phyloP scores from a whole-genome alignment of 2,888 invertebrate species.

The Anarsia innoxiella region DNA sequence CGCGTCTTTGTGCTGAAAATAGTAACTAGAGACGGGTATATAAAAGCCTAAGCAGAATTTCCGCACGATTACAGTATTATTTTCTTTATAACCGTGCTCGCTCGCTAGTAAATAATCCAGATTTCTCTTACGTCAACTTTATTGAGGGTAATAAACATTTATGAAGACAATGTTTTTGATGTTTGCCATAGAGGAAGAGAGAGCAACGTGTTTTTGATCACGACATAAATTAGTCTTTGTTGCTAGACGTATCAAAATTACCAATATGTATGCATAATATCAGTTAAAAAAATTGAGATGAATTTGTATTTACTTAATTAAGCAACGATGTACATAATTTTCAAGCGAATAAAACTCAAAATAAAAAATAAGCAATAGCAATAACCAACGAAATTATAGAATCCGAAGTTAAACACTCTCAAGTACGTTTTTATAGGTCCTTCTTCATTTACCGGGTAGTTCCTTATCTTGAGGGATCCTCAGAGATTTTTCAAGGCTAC shows the following conservation, averaged over 20 bases:
- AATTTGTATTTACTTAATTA: no score
- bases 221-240: no score
- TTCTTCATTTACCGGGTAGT: conserved; percentile 1
- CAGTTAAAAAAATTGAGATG: no score
- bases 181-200: background rate
- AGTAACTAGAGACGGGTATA: background rate
- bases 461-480: background rate
- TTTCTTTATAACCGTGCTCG: background rate
- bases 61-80: conserved; percentile 3
- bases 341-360: no score
- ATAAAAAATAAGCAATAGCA: no score
- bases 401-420: no score
- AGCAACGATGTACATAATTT: no score
- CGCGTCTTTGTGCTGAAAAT: background rate
- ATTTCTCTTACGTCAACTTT: conserved; percentile 1
- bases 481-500: background rate
- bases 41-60: background rate
- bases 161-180: conserved; percentile 4
- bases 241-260: no score
- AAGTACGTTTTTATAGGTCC: no score
- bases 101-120: conserved; percentile 3
- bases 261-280: no score
- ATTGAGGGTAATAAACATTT: conserved; percentile 3
- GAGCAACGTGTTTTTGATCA: conserved; percentile 1
- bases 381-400: no score